Base-by-base conservation (phyloP, 2,113 vertebrate genomes). In the Gadus macrocephalus region DNA sequence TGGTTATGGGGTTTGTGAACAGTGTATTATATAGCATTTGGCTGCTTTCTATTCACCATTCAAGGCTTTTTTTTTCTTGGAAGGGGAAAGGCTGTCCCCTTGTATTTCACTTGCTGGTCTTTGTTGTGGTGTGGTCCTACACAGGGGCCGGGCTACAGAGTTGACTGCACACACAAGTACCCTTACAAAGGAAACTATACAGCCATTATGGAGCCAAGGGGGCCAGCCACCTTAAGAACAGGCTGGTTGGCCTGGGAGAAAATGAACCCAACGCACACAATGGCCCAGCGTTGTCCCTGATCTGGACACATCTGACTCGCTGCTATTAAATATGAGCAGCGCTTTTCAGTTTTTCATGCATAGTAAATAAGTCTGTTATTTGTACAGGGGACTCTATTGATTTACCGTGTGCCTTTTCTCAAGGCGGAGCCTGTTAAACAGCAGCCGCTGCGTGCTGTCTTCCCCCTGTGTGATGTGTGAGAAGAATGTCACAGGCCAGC, bases 171-270 rank as follows among this genome's bases (percentile, higher is more conserved):
- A 78, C 82, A 85, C 80, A 67, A 28, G 77, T 81, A 75, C 64
- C 66, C 71, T 69, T 77, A 85, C 78, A 87, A 87, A 88, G 84
- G 82, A 78, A 81, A 69, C 69, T 70, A 71, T 81, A 83, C 78
- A 76, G 70, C 78, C 82, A 80, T 83, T 82, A 77, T 83, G 64
- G 78, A 81, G 80, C 77, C 77, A 59, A 81, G 82, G 73, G 8
- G 85, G 83, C 86, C 82, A 49, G 78, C 81, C 80, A 84, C 76
- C 85, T 88, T 82, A 73, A 73, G 77, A 62, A 77, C 62, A 76
- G 59, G 71, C 75, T 16, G 55, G 16, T 58, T 55, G 16, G 53
- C 16, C 1, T 4, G 53, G 12, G 53, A 55, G 16, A 55, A 58
- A 58, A 17, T 58, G 15, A 58, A 58, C 55, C 55, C 55, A 58